Evolutionary conservation across 2,888 invertebrate species (phyloP).

Genomic region (Pollenia labialis): DNA sequence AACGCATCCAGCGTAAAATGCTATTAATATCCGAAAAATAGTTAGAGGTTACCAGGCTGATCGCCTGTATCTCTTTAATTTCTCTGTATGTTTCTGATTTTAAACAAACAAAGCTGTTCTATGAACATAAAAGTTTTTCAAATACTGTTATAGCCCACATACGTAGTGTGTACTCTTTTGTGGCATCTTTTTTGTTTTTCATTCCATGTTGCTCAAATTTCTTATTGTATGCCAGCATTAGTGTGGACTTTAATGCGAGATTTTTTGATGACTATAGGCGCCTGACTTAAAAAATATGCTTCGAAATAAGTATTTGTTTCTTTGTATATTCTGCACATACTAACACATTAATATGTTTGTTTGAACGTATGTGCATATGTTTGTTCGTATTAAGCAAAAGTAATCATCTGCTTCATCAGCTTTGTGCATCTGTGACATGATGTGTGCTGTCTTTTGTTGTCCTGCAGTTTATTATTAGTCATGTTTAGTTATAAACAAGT

Average conservation of each 20-base stretch:
- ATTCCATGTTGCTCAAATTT: background rate
- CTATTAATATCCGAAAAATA: constrained; percentile 65
- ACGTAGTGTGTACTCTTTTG: constrained; percentile 7
- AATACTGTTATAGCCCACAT: constrained; percentile 38
- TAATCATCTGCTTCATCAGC: constrained; percentile 71
- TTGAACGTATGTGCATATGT: background rate
- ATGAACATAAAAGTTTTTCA: constrained; percentile 24
- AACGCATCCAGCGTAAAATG: constrained; percentile 67
- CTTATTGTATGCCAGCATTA: background rate
- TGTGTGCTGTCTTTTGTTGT: constrained; percentile 44
- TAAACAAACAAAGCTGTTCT: constrained; percentile 32
- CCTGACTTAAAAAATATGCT: background rate
- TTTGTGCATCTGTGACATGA: constrained; percentile 52
- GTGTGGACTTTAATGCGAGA: constrained; percentile 9
- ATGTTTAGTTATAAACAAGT: background rate
- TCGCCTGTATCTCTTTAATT: constrained; percentile 17
- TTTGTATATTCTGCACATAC: background rate
- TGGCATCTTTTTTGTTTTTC: background rate
- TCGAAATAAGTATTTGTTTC: background rate
- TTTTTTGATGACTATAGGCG: background rate
- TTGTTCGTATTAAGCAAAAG: constrained; percentile 38
- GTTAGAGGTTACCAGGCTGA: constrained; percentile 33
- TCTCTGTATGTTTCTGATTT: constrained; percentile 22
- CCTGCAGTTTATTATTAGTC: constrained; percentile 11
- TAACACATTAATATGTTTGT: background rate